Percentiles rank a stretch among this genome's conserved stretches.
These are phyloP conservation scores for Rhombomys opimus DNA, from an alignment of 2,113 vertebrate species.

Conservation along the genomic window DNA sequence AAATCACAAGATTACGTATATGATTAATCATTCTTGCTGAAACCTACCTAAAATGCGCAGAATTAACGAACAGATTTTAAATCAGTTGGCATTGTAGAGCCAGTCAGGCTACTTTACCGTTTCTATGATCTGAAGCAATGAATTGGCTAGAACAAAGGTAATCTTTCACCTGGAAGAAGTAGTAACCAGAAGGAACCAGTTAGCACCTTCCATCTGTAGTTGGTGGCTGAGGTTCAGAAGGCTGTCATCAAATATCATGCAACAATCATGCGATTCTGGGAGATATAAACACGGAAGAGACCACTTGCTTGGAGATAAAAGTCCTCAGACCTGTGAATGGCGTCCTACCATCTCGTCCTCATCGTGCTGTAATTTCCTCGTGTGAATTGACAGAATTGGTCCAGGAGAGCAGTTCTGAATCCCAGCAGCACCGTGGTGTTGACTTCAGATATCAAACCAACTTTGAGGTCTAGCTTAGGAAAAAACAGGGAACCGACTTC, in stretches of 20 bases:
- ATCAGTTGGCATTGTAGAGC: conserved; percentile 69
- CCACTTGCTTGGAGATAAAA: conserved; percentile 80
- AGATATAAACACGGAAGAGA: conserved; percentile 80
- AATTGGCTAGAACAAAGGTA: conserved; percentile 81
- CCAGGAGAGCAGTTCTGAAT: conserved; percentile 38
- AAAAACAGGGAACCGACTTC: conserved; percentile 30
- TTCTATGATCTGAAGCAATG: conserved; percentile 80
- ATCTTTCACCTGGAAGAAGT: conserved; percentile 83
- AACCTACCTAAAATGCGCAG: conserved; percentile 6
- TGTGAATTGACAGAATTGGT: conserved; percentile 37
- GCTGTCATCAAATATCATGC: conserved; percentile 85
- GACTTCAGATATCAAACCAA: conserved; percentile 55
- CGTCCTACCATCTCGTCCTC: background rate
- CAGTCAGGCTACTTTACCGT: conserved; percentile 76
- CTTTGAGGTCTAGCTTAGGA: conserved; percentile 42
- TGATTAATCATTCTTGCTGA: conserved; percentile 68
- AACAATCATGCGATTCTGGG: conserved; percentile 83
- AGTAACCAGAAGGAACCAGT: conserved; percentile 85
- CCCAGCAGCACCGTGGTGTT: conserved; percentile 2
- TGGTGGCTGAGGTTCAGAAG: conserved; percentile 79
- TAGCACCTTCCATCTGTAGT: conserved; percentile 80
- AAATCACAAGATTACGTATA: conserved; percentile 32
- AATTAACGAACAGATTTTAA: conserved; percentile 76
- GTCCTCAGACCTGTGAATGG: conserved; percentile 46
- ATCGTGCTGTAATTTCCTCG: conserved; percentile 69